Evolutionary conservation across 1,140 invertebrate species (phyloP).

Genomic region (Teleogryllus occipitalis): DNA sequence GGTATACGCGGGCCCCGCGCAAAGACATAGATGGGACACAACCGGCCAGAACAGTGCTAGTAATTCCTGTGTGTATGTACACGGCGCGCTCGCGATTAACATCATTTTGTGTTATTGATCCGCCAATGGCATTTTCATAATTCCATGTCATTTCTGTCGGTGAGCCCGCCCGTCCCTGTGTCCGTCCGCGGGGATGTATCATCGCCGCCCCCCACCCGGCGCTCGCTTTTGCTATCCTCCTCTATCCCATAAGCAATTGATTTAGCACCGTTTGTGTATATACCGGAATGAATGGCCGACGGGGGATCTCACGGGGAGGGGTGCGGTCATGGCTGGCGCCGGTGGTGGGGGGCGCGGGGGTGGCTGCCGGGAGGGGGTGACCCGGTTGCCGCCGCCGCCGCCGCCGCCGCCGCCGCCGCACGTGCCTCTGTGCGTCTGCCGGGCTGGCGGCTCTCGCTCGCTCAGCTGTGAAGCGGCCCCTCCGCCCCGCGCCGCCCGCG

Average conservation of each 20-base stretch:
- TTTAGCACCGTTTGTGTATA: background rate
- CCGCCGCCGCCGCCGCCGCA: background rate
- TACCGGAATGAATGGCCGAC: background rate
- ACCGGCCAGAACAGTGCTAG: background rate
- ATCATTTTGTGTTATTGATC: conserved; percentile 5
- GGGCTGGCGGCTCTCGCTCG: background rate
- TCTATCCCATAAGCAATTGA: conserved; percentile 3
- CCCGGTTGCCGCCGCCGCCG: background rate
- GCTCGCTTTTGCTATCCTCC: background rate
- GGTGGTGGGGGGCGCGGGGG: background rate
- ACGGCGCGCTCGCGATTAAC: background rate
- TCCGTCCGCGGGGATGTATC: background rate
- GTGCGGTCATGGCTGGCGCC: background rate
- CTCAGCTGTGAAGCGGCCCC: background rate
- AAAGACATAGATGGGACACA: background rate
- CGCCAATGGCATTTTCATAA: background rate
- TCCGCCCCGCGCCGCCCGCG: background rate
- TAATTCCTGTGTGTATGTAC: conserved; percentile 4
- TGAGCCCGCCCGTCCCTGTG: background rate
- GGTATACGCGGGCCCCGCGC: too few species aligned
- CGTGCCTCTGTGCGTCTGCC: background rate
- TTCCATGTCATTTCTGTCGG: background rate
- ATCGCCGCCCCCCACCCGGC: background rate
- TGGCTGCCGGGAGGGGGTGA: background rate
- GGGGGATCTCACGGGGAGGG: background rate